Evolutionary conservation across 2,113 vertebrate genomes (phyloP).

Genomic region (Dromaius novaehollandiae): DNA sequence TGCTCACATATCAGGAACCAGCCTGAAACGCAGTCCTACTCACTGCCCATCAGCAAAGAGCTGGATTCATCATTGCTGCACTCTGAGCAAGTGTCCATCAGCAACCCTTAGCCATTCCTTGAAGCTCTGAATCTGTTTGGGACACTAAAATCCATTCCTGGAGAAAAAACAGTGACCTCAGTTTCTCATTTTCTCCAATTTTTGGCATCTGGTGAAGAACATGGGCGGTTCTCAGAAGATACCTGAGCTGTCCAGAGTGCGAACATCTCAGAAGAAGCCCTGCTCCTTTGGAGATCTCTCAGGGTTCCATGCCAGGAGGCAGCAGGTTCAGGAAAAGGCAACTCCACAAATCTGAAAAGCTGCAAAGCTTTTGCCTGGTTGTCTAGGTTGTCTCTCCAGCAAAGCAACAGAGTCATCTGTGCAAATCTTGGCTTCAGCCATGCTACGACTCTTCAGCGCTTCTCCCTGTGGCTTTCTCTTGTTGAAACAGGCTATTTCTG

Average conservation of each 20-base stretch:
- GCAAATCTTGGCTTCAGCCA: background rate
- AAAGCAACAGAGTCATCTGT: background rate
- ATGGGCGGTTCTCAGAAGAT: background rate
- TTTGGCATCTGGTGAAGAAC: background rate
- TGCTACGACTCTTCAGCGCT: background rate
- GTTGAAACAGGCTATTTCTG: background rate
- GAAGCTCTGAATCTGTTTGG: background rate
- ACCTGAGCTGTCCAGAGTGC: fast-evolving
- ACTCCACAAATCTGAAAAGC: background rate
- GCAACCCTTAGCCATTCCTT: background rate
- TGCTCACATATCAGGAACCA: background rate
- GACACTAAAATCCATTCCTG: background rate
- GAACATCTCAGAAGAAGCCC: background rate
- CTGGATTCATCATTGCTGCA: background rate
- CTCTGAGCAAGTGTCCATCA: too few relatives aligned
- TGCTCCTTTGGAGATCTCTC: background rate
- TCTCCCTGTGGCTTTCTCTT: background rate
- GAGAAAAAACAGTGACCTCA: background rate
- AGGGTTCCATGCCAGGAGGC: background rate
- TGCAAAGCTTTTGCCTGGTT: background rate
- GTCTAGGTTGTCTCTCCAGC: background rate
- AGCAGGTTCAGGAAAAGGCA: background rate
- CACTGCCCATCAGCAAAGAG: background rate
- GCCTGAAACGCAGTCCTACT: background rate
- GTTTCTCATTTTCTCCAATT: background rate